Conservation (phyloP, 2,797 vertebrate species). For the Cyprinodon diabolis region DNA sequence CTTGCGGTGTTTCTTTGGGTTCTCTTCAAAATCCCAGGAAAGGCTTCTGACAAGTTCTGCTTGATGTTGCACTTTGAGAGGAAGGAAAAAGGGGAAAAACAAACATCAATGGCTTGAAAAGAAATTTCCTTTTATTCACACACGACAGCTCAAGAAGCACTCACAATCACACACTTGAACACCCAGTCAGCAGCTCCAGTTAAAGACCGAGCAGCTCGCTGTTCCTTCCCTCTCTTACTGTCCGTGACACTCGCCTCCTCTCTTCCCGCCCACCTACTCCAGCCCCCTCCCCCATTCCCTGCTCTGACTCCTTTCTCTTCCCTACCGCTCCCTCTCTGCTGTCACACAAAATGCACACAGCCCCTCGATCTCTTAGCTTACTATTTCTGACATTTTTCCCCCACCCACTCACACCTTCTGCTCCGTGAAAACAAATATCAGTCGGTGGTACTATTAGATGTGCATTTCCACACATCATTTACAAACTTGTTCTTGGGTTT, state of each 20-base stretch:
- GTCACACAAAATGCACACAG: conserved; percentile 62
- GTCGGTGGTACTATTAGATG: conserved; percentile 21
- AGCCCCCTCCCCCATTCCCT: conserved; percentile 59
- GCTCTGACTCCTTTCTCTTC: conserved; percentile 38
- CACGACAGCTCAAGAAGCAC: conserved; percentile 61
- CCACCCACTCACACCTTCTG: conserved; percentile 51
- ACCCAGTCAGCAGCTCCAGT: conserved; percentile 65
- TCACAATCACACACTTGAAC: conserved; percentile 66
- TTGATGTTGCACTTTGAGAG: conserved; percentile 54
- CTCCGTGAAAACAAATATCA: conserved; percentile 55
- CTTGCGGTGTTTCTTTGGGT: conserved; percentile 59
- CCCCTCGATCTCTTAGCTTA: conserved; percentile 52
- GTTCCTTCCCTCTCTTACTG: conserved; percentile 51
- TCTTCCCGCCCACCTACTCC: conserved; percentile 79
- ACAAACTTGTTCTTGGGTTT: conserved; percentile 34
- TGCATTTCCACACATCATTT: conserved; percentile 20
- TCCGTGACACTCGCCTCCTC: conserved; percentile 68
- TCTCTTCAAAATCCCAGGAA: conserved; percentile 72
- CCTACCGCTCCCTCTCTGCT: conserved; percentile 48
- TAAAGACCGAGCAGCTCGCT: conserved; percentile 57
- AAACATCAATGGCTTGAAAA: conserved; percentile 40
- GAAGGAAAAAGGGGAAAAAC: conserved; percentile 27
- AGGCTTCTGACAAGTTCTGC: conserved; percentile 52
- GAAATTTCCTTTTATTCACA: conserved; percentile 49
- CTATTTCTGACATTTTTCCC: conserved; percentile 54